Conservation (phyloP, 2,797 vertebrate genomes). For the Luscinia megarhynchos region DNA sequence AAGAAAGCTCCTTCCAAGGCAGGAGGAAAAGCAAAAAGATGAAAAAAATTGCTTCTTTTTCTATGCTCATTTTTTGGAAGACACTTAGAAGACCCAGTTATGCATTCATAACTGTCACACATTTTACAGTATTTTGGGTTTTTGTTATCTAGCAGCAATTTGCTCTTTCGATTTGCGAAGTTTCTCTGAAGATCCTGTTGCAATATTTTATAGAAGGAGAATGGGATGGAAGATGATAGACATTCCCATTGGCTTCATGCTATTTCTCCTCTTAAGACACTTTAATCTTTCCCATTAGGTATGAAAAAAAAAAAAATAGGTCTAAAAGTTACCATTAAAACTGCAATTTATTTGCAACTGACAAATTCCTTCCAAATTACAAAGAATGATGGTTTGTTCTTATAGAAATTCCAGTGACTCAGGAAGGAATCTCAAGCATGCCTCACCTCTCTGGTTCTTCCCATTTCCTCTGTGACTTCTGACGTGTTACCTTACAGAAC, state of each 20-base stretch:
- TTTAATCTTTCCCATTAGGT: not conserved
- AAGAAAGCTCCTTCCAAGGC: not conserved
- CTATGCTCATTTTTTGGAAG: not conserved
- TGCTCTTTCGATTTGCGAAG: not conserved
- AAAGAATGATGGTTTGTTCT: not conserved
- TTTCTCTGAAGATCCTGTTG: not conserved
- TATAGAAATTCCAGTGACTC: not conserved
- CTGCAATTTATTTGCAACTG: not conserved
- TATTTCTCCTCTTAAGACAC: not conserved
- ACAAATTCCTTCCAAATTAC: not conserved
- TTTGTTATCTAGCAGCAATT: not conserved
- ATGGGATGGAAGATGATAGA: not conserved
- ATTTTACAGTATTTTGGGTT: not conserved
- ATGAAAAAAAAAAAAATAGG: not conserved
- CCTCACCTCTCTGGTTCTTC: not conserved
- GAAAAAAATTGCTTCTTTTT: not conserved
- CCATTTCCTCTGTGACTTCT: not conserved
- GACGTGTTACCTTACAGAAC: not conserved
- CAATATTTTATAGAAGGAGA: not conserved
- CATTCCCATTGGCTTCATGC: not conserved
- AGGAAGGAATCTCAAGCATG: not conserved
- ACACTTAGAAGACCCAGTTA: not conserved
- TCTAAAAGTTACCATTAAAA: not conserved
- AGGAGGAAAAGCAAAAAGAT: not conserved
- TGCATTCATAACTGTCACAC: rapidly evolving